Conservation (phyloP, 2,113 vertebrate species). For the Sylvia atricapilla region DNA sequence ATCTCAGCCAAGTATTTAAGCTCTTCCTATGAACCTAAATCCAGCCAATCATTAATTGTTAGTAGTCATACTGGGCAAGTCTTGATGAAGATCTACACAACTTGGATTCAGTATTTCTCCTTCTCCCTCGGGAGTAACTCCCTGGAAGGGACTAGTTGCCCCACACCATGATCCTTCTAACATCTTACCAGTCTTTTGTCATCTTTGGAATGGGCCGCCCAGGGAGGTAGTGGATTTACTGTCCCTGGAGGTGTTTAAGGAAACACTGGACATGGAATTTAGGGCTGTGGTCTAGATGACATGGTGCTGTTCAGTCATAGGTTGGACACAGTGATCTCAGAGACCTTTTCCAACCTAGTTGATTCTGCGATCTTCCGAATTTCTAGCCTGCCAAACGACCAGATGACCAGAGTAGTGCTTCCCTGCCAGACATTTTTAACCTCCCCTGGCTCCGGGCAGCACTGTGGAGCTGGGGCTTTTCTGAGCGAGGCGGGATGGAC, state of each 20-base stretch:
- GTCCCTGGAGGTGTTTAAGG: background rate
- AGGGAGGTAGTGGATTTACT: background rate
- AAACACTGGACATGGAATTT: background rate
- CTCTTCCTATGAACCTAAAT: background rate
- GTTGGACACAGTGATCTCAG: background rate
- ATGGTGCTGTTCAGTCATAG: too few species aligned
- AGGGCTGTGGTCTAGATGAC: background rate
- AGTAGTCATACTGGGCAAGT: background rate
- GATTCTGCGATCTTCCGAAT: background rate
- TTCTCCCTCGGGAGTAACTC: accelerated
- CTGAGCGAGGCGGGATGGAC: accelerated
- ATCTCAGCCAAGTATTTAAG: background rate
- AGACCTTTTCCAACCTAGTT: background rate
- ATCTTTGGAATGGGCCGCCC: background rate
- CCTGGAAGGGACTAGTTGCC: background rate
- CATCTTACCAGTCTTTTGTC: background rate
- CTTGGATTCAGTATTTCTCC: background rate
- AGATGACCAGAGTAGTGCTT: background rate
- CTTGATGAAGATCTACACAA: background rate
- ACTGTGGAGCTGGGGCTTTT: background rate
- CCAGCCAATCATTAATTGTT: background rate
- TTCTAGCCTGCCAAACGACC: background rate
- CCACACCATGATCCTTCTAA: background rate
- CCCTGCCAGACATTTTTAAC: too few species aligned
- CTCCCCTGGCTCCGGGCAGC: background rate